Percentiles rank a stretch among this genome's conserved stretches.
These are phyloP conservation scores for Columba janthina DNA, from an alignment of 2,113 vertebrate species.

Conservation along the genomic window DNA sequence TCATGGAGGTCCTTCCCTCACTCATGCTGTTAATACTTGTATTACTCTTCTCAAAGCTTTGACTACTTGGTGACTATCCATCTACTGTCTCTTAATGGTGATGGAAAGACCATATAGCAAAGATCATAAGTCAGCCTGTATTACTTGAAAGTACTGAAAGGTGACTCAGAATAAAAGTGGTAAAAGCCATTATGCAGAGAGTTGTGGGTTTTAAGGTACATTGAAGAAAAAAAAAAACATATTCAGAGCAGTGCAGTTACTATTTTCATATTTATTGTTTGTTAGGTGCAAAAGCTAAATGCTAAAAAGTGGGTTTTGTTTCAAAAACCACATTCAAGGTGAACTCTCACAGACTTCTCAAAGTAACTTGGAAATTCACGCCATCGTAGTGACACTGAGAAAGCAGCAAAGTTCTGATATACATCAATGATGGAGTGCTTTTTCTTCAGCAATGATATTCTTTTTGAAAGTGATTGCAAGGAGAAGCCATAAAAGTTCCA, in stretches of 20 bases:
- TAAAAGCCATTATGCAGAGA: neutral
- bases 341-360: neutral
- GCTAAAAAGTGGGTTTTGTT: neutral
- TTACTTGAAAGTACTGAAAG: neutral
- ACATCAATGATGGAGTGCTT: neutral
- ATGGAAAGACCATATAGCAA: neutral
- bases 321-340: neutral
- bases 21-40: neutral
- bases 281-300: neutral
- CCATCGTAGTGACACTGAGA: neutral
- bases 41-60: neutral
- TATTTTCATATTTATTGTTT: neutral
- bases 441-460: neutral
- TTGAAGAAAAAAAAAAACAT: neutral
- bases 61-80: neutral
- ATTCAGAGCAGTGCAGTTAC: neutral
- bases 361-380: neutral
- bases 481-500: neutral
- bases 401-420: neutral
- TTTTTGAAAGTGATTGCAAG: neutral
- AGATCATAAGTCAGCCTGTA: neutral
- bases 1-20: neutral
- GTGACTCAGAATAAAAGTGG: neutral
- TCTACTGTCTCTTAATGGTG: neutral
- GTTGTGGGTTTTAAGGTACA: neutral